Conservation (phyloP, 30 jellyfish, hydroid and myxozoan species). For the Pseudorhiza aurosa region DNA sequence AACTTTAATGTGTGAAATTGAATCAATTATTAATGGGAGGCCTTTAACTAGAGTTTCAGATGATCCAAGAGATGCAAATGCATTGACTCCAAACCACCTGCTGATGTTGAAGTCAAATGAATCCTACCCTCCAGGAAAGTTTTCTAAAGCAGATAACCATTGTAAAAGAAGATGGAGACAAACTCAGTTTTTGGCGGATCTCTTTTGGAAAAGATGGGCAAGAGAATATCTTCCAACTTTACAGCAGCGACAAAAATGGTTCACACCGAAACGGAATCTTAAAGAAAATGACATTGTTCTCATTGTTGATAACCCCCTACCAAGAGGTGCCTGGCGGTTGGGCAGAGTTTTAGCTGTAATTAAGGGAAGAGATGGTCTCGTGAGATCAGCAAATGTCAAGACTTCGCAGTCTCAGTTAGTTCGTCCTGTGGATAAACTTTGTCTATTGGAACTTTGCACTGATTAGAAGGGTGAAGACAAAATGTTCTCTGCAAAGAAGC, state of each 20-base stretch:
- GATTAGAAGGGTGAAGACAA: neutral
- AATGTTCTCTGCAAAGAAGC: neutral
- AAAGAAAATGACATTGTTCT: constrained; percentile 48
- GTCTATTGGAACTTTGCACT: constrained; percentile 8
- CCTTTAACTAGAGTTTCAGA: neutral
- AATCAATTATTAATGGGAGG: neutral
- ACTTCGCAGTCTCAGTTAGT: neutral
- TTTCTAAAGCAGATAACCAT: constrained; percentile 29
- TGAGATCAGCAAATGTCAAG: constrained; percentile 11
- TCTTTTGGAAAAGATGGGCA: constrained; percentile 64
- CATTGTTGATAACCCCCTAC: constrained; percentile 20
- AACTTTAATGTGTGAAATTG: too few species aligned
- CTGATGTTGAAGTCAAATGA: constrained; percentile 6
- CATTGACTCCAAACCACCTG: constrained; percentile 1
- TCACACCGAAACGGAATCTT: constrained; percentile 11
- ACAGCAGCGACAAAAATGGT: constrained; percentile 60
- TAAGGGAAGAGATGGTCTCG: constrained; percentile 18
- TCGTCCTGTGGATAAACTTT: neutral
- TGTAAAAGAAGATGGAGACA: constrained; percentile 65
- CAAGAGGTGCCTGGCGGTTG: constrained; percentile 29
- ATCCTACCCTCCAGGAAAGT: constrained; percentile 44
- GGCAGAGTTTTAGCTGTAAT: constrained; percentile 9
- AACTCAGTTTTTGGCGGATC: constrained; percentile 46
- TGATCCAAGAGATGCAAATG: constrained; percentile 5
- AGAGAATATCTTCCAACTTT: constrained; percentile 55